Evolutionary conservation across 2,797 vertebrate genomes (phyloP), one percentile per base, ranked within the genome.

Genomic region (Myotis daubentonii): DNA sequence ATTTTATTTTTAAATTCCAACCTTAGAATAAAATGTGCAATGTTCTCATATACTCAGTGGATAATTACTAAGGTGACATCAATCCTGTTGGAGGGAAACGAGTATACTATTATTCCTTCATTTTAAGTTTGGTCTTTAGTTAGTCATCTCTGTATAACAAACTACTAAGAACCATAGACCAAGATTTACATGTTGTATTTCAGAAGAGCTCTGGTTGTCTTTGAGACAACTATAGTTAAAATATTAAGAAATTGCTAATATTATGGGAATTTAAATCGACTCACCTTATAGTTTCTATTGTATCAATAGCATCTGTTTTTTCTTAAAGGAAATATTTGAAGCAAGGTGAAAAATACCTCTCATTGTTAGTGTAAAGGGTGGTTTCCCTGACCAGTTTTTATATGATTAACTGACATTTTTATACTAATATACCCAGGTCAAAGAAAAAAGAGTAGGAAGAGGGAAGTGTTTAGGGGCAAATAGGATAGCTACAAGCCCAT

Each of bases 331-430:
- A 98, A 97, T 97, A 98, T 99, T 99, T 99, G 99, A 99, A 99
- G 99, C 99, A 99, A 98, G 98, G 98, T 98, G 99, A 99, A 99
- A 99, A 98, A 47, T 89, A 96, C 33, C 68, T 98, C 84, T 97
- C 60, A 98, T 97, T 98, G 97, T 97, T 86, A 95, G 93, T 98
- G 44, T 90, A 98, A 98, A 98, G 95, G 97, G 97, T 97, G 98
- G 97, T 97, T 97, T 96, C 91, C 4, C 83, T 97, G 97, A 97
- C 97, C 97, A 98, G 95, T 96, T 97, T 97, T 96, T 89, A 96
- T 96, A 86, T 83, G 79, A 97, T 96, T 98, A 96, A 97, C 74
- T 97, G 60, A 66, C 88, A 89, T 66, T 30, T 95, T 94, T 96
- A 53, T 79, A 96, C 78, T 96, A 94, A 93, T 62, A 96, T 86